phyloP scores from a whole-genome alignment of 2,888 invertebrate genomes.

The Caradrina kadenii region DNA sequence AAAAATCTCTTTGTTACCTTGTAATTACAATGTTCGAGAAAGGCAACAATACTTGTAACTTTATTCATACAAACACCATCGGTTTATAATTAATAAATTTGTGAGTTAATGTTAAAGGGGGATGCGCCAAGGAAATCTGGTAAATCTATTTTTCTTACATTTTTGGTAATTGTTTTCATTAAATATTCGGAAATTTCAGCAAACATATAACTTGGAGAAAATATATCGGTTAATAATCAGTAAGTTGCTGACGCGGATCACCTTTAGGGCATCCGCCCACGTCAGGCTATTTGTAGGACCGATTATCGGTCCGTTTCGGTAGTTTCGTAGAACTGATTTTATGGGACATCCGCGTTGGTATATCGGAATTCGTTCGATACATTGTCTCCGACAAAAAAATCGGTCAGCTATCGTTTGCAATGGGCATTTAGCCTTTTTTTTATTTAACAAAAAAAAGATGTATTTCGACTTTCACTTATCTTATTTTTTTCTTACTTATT shows the following conservation, averaged over 20 bases:
- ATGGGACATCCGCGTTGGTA: too few relatives aligned
- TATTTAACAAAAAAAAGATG: too few relatives aligned
- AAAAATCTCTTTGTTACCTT: not conserved
- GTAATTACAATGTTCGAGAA: slow-evolving; percentile 2
- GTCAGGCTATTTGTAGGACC: too few relatives aligned
- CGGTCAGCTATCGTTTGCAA: too few relatives aligned
- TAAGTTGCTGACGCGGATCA: not conserved
- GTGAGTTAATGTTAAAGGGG: not conserved
- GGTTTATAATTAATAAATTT: not conserved
- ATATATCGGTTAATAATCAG: not conserved
- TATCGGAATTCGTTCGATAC: too few relatives aligned
- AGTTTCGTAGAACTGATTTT: too few relatives aligned
- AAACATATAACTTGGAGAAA: not conserved
- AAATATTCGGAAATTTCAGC: not conserved
- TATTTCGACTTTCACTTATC: too few relatives aligned
- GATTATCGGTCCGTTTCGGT: too few relatives aligned
- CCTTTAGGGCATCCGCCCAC: not conserved
- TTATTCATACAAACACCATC: not conserved
- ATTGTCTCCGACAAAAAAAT: too few relatives aligned
- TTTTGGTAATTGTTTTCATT: not conserved
- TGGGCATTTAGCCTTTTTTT: too few relatives aligned
- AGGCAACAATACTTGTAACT: not conserved
- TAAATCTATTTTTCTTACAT: not conserved
- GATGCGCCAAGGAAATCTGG: not conserved
- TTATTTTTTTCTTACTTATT: too few relatives aligned